A percentile compares a stretch with the other conserved stretches of the same genome.
These are phyloP conservation scores for Galeopterus variegatus DNA, from an alignment of 2,113 vertebrate species.

Conservation along the genomic window DNA sequence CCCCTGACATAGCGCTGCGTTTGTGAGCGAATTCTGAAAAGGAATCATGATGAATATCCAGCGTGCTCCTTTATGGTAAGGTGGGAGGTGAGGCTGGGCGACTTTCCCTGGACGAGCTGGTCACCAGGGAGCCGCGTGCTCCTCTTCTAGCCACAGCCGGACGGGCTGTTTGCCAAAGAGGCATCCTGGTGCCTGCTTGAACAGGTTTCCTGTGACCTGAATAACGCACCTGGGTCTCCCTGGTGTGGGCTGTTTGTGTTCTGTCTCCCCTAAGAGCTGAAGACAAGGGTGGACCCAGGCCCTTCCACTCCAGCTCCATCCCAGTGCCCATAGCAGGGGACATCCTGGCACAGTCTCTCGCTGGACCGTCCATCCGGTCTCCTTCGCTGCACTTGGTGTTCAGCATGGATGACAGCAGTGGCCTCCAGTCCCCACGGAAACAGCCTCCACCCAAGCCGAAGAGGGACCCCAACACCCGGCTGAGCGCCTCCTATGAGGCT, in stretches of 20 bases:
- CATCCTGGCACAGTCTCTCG: slow-evolving; percentile 89
- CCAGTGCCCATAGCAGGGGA: slow-evolving; percentile 91
- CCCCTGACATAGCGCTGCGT: slow-evolving; percentile 69
- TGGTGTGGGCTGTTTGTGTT: slow-evolving; percentile 64
- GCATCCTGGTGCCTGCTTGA: slow-evolving; percentile 80
- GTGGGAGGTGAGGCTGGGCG: slow-evolving; percentile 77
- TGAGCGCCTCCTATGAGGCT: slow-evolving; percentile 98
- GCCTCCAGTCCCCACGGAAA: slow-evolving; percentile 95
- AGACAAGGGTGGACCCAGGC: slow-evolving; percentile 91
- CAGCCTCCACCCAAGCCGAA: slow-evolving; percentile 99
- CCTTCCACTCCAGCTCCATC: slow-evolving; percentile 91
- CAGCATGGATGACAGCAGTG: slow-evolving; percentile 90
- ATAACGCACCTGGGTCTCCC: slow-evolving; percentile 82
- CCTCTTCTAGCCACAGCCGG: slow-evolving; percentile 71
- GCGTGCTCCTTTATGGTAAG: slow-evolving; percentile 69
- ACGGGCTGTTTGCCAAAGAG: slow-evolving; percentile 82
- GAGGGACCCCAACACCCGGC: slow-evolving; percentile 96
- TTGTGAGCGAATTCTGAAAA: slow-evolving; percentile 41
- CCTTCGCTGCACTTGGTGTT: slow-evolving; percentile 92
- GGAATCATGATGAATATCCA: background rate
- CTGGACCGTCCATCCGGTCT: slow-evolving; percentile 91
- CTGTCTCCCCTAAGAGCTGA: slow-evolving; percentile 88
- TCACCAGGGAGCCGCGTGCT: slow-evolving; percentile 70
- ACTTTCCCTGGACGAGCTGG: slow-evolving; percentile 77
- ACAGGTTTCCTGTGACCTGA: slow-evolving; percentile 79